Evolutionary conservation across 2,797 vertebrate species (phyloP), one percentile per base, ranked within the genome.

Genomic region (Melanotaenia parkinsoni): DNA sequence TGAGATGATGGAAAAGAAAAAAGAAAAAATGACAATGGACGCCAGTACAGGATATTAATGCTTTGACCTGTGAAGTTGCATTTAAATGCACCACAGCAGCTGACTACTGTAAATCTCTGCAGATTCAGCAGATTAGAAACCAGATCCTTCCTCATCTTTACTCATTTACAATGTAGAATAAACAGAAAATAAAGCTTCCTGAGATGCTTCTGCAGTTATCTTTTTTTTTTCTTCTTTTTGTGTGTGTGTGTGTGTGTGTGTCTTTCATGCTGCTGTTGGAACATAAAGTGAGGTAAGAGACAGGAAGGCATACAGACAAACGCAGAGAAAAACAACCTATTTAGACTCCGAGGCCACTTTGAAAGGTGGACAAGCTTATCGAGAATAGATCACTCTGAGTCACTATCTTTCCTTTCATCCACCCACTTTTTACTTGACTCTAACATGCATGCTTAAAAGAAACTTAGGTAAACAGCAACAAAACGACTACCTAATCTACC

Each of bases 31-130:
- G 67, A 79, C 71, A 86, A 69, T 58, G 60, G 54, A 26, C 24
- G 18, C 40, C 3, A 32, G 67, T 43, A 30, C 64, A 72, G 82
- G 86, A 81, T 72, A 78, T 78, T 45, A 72, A 64, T 35, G 67
- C 57, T 47, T 26, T 67, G 73, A 70, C 71, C 61, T 70, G 45
- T 58, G 63, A 82, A 58, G 43, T 51, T 13, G 40, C 28, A 30
- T 58, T 43, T 18, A 40, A 54, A 45, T 45, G 45, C 45, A 32
- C 37, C 1, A 16, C 37, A n/a, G 61, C 26, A 20, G 6, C 0
- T 33, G 74, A 12, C 32, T 28, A 3, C 43, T 37, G 32, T 57
- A 24, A n/a, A 50, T 47, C 0, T 38, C 38, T 57, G 33, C 58
- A 57, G 26, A 47, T 57, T 66, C 14, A 0, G 3, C 56, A 50